A percentile compares a stretch with the other conserved stretches of the same genome.
These are phyloP conservation scores for Sturnus vulgaris DNA, from an alignment of 2,113 vertebrate species.

Conservation along the genomic window DNA sequence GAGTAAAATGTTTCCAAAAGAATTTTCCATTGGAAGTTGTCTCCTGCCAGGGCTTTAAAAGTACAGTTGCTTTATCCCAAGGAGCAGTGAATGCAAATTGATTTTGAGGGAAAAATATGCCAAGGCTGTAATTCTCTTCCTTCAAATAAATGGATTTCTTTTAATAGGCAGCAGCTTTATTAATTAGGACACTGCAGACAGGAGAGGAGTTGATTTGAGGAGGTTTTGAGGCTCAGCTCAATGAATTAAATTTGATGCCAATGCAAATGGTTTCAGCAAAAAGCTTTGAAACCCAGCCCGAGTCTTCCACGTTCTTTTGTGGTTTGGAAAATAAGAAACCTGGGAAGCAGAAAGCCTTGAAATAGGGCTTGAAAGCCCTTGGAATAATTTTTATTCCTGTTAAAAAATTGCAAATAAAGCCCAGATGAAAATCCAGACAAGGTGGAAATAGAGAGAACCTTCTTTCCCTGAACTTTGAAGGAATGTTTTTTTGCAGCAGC, in stretches of 20 bases:
- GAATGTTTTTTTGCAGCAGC: neutral
- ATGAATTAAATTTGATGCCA: neutral
- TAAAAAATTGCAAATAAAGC: neutral
- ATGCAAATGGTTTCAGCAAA: neutral
- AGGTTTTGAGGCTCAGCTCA: neutral
- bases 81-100: slow-evolving; percentile 16
- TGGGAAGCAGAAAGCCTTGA: neutral
- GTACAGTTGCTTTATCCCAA: slow-evolving; percentile 8
- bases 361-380: neutral
- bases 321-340: neutral
- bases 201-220: neutral
- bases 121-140: slow-evolving; percentile 34
- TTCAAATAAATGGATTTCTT: slow-evolving; percentile 29
- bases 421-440: neutral
- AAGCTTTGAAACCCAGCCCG: neutral
- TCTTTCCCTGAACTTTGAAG: neutral
- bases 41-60: slow-evolving; percentile 32
- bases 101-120: slow-evolving; percentile 1
- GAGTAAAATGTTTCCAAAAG: slow-evolving; percentile 23
- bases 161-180: neutral
- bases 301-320: neutral
- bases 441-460: neutral
- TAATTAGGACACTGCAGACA: slow-evolving; percentile 35
- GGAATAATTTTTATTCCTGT: neutral
- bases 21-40: slow-evolving; percentile 24